These are phyloP conservation scores for Athene noctua DNA, from an alignment of 2,113 vertebrate species.

Conservation along the genomic window DNA sequence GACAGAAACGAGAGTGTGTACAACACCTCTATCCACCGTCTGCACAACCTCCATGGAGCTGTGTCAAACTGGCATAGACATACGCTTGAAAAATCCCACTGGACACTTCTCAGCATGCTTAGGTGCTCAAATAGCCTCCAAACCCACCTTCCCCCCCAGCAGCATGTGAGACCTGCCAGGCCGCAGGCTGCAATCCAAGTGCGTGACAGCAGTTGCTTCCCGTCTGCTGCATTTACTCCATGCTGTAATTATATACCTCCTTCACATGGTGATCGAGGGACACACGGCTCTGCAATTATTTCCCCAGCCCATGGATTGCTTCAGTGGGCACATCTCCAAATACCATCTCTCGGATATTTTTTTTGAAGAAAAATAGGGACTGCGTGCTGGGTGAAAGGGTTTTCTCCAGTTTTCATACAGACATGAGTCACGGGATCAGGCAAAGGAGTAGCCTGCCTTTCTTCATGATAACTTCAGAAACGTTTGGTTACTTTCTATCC, in stretches of 20 bases:
- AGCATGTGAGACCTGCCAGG: background rate
- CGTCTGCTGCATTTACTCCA: accelerated
- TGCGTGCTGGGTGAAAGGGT: background rate
- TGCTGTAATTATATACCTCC: background rate
- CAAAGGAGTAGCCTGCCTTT: background rate
- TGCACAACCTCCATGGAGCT: accelerated
- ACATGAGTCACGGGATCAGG: background rate
- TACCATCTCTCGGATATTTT: background rate
- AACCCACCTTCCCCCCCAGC: accelerated
- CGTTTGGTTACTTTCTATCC: background rate
- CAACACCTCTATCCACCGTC: background rate
- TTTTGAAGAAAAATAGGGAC: background rate
- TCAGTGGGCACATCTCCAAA: background rate
- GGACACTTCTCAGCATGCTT: background rate
- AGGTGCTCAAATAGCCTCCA: background rate
- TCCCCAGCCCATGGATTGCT: background rate
- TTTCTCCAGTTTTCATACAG: accelerated
- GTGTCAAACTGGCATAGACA: background rate
- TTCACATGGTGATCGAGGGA: background rate
- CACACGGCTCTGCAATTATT: background rate
- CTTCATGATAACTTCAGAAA: background rate
- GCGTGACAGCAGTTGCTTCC: background rate
- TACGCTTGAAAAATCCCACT: background rate
- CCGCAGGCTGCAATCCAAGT: background rate
- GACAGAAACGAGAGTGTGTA: background rate